phyloP scores from a whole-genome alignment of 2,113 vertebrate species.

The Cavia aperea region DNA sequence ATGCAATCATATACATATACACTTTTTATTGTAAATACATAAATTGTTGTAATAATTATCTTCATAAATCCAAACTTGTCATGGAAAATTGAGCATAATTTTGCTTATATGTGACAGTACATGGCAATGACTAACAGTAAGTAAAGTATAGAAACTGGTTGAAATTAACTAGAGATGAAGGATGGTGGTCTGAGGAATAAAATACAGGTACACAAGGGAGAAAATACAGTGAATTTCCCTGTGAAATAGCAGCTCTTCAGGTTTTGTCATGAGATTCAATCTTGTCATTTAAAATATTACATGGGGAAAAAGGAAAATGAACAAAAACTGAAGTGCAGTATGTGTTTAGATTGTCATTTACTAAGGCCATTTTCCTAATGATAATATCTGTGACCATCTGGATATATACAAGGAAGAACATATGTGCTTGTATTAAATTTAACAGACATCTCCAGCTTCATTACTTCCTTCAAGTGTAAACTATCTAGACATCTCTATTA shows the following conservation, averaged over 20 bases:
- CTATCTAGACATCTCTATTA: neutral
- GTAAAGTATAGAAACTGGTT: neutral
- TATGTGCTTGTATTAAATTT: neutral
- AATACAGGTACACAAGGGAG: too few relatives aligned
- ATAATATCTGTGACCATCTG: neutral
- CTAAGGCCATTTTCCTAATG: neutral
- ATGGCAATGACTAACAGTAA: too few relatives aligned
- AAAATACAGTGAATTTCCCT: neutral
- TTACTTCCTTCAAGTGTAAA: neutral
- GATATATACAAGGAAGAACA: neutral
- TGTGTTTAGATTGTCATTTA: neutral
- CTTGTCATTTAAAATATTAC: neutral
- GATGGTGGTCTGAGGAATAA: neutral
- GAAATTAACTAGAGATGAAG: neutral
- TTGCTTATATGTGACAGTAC: too few relatives aligned
- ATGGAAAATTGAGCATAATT: too few relatives aligned
- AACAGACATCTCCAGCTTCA: neutral
- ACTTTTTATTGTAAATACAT: too few relatives aligned
- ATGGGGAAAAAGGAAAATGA: neutral
- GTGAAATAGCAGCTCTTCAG: neutral
- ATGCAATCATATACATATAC: too few relatives aligned
- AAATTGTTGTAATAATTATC: too few relatives aligned
- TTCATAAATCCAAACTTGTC: too few relatives aligned
- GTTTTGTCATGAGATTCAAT: neutral
- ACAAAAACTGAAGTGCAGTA: neutral